A percentile compares a stretch with the other conserved stretches of the same genome.
phyloP scores from a whole-genome alignment of 2,797 vertebrate genomes.

The Tragelaphus oryx region DNA sequence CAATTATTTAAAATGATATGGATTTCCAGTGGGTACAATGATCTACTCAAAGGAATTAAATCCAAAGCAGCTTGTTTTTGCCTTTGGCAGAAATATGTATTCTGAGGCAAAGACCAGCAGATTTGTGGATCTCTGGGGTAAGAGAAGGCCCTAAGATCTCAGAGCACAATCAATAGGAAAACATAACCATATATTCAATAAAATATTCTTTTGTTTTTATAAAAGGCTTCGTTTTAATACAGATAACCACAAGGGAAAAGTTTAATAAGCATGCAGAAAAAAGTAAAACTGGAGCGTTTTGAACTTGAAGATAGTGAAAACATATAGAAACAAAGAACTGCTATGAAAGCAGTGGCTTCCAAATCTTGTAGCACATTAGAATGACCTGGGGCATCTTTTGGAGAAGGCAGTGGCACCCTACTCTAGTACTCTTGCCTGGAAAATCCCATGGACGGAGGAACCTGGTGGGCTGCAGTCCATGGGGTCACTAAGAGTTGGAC shows the following conservation, averaged over 20 bases:
- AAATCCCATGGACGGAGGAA: too few relatives aligned
- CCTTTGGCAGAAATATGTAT: not conserved
- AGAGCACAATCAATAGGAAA: not conserved
- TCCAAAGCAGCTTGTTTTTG: not conserved
- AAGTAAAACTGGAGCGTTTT: not conserved
- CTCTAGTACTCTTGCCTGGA: too few relatives aligned
- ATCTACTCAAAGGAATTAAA: not conserved
- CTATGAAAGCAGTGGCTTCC: not conserved
- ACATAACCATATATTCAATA: not conserved
- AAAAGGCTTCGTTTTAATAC: not conserved
- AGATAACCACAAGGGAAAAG: not conserved
- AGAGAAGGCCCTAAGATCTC: not conserved
- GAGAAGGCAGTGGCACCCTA: too few relatives aligned
- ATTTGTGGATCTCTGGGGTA: not conserved
- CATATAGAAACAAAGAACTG: not conserved
- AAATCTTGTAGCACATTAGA: not conserved
- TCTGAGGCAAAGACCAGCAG: not conserved
- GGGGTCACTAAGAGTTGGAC: too few relatives aligned
- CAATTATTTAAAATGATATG: conserved; percentile 33
- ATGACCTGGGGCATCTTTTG: not conserved
- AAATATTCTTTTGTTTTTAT: not conserved
- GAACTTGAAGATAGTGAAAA: conserved; percentile 8
- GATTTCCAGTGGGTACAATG: not conserved
- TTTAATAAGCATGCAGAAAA: conserved; percentile 27
- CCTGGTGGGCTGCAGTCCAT: too few relatives aligned